Evolutionary conservation across 2,113 vertebrate genomes (phyloP).

Genomic region (Uria aalge): DNA sequence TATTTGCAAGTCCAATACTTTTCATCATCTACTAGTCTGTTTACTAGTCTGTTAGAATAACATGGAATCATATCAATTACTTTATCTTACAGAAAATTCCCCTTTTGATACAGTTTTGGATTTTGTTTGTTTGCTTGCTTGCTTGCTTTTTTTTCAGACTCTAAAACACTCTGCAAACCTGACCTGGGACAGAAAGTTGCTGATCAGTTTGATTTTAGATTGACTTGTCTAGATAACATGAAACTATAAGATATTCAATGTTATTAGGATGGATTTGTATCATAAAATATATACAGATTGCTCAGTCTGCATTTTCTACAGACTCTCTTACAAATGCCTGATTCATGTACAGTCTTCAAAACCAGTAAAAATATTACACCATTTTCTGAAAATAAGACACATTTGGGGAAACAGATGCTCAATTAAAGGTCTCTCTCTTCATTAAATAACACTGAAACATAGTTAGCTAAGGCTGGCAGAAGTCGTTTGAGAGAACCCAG

Average conservation of each 20-base stretch:
- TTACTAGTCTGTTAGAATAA: neutral
- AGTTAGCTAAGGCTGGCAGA: neutral
- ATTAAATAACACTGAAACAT: neutral
- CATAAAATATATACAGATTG: neutral
- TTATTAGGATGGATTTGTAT: neutral
- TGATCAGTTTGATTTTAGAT: neutral
- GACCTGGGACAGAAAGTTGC: neutral
- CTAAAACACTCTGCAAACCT: neutral
- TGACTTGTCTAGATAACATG: neutral
- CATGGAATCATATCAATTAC: neutral
- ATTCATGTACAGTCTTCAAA: neutral
- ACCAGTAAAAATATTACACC: neutral
- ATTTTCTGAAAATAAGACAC: neutral
- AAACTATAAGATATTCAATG: neutral
- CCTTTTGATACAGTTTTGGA: neutral
- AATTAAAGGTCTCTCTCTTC: neutral
- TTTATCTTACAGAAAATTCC: neutral
- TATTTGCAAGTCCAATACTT: neutral
- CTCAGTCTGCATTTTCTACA: neutral
- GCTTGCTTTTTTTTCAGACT: neutral
- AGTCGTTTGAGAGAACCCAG: neutral
- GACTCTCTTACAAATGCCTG: neutral
- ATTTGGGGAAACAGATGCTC: neutral
- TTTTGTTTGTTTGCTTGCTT: neutral
- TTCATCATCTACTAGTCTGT: neutral